These are phyloP conservation scores for Xanthia togata DNA, from an alignment of 2,888 invertebrate genomes.

Conservation along the genomic window DNA sequence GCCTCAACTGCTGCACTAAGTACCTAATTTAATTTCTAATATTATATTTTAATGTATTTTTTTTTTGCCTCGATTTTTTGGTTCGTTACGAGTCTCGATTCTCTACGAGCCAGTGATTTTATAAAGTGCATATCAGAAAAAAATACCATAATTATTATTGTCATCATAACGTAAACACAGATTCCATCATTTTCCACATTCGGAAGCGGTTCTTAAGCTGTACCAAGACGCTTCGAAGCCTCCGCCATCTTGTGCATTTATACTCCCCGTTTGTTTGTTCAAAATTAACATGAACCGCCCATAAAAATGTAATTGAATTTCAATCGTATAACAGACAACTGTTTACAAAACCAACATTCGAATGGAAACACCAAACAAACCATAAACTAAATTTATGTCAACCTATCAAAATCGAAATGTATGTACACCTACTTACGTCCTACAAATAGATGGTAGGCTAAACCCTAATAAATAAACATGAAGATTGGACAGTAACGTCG, in stretches of 20 bases:
- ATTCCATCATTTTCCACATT: background rate
- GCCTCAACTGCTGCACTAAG: background rate
- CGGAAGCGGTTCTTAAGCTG: background rate
- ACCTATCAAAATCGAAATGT: constrained; percentile 60
- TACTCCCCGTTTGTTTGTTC: constrained; percentile 31
- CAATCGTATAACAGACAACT: constrained; percentile 54
- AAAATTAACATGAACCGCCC: constrained; percentile 55
- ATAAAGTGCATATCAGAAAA: background rate
- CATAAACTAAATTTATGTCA: constrained; percentile 69
- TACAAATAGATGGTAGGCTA: constrained; percentile 63
- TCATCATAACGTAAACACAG: background rate
- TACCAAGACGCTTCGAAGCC: background rate
- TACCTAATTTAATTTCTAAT: no score
- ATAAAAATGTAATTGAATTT: constrained; percentile 66
- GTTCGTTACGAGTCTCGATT: no score
- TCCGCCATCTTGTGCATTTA: constrained; percentile 33
- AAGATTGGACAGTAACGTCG: constrained; percentile 74
- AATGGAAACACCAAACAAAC: constrained; percentile 62
- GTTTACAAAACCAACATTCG: constrained; percentile 52
- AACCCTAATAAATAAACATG: constrained; percentile 85
- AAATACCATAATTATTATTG: background rate
- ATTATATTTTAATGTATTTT: no score
- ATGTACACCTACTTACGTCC: constrained; percentile 26
- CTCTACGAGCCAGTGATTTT: no score
- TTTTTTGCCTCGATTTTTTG: accelerated